These are phyloP conservation scores for Ciconia maguari DNA, from an alignment of 2,113 vertebrate species.

Conservation along the genomic window DNA sequence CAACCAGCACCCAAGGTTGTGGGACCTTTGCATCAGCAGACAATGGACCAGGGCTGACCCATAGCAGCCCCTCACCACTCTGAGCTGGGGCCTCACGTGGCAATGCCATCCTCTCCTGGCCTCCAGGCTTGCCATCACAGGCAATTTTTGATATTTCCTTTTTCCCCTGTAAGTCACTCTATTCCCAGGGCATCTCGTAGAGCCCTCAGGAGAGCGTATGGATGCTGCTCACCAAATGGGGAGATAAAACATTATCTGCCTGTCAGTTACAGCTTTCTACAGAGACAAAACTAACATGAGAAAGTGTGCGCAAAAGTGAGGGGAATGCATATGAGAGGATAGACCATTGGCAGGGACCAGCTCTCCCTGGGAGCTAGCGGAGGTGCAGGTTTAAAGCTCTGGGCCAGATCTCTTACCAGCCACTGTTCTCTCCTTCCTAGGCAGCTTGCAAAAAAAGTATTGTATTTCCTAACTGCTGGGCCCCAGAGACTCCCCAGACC, in stretches of 20 bases:
- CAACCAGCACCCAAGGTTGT: rapidly evolving
- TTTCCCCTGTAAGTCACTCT: neutral
- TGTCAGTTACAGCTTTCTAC: neutral
- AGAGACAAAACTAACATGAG: neutral
- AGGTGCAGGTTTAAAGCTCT: rapidly evolving
- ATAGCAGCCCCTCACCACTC: neutral
- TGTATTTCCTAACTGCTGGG: neutral
- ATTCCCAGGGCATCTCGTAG: neutral
- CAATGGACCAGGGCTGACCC: neutral
- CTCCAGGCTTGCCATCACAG: neutral
- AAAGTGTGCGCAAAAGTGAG: neutral
- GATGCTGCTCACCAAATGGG: rapidly evolving
- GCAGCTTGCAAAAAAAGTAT: neutral
- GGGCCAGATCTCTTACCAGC: neutral
- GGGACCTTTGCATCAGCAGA: neutral
- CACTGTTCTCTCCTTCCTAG: neutral
- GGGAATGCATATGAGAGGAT: neutral
- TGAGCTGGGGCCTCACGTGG: rapidly evolving
- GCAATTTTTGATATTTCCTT: neutral
- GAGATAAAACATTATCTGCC: neutral
- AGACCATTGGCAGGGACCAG: rapidly evolving
- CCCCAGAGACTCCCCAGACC: neutral
- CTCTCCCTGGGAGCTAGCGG: rapidly evolving
- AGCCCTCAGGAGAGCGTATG: rapidly evolving
- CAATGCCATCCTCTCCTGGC: neutral